phyloP scores from a whole-genome alignment of 2,113 vertebrate genomes.

The Scortum barcoo region DNA sequence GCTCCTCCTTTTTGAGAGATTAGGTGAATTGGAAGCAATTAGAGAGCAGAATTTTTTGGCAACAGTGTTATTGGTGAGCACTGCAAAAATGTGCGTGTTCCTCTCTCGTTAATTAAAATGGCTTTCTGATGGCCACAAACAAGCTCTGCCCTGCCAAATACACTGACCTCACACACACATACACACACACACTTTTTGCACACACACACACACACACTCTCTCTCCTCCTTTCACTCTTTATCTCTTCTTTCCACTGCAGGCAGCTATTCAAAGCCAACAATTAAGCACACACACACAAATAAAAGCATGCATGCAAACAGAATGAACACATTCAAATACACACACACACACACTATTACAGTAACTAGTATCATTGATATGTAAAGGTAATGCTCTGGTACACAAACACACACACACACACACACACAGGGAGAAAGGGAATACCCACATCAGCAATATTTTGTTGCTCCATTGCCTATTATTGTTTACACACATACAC shows the following conservation, averaged over 20 bases:
- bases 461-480: slow-evolving; percentile 14
- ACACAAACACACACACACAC: neutral
- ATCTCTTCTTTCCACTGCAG: slow-evolving; percentile 54
- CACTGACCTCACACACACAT: slow-evolving; percentile 24
- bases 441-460: slow-evolving; percentile 29
- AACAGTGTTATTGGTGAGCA: slow-evolving; percentile 57
- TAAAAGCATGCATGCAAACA: slow-evolving; percentile 17
- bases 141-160: slow-evolving; percentile 53
- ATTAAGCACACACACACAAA: slow-evolving; percentile 22
- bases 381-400: neutral
- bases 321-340: neutral
- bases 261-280: slow-evolving; percentile 37
- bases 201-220: slow-evolving; percentile 31
- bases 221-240: slow-evolving; percentile 36
- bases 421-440: neutral
- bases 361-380: neutral
- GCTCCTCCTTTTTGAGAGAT: slow-evolving; percentile 1
- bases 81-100: slow-evolving; percentile 54
- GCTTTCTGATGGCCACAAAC: slow-evolving; percentile 67
- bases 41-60: slow-evolving; percentile 62
- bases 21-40: slow-evolving; percentile 58
- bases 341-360: neutral
- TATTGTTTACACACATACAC: slow-evolving; percentile 25
- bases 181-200: slow-evolving; percentile 38
- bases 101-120: slow-evolving; percentile 72